phyloP scores from a whole-genome alignment of 2,888 invertebrate species.

The Teleogryllus oceanicus region DNA sequence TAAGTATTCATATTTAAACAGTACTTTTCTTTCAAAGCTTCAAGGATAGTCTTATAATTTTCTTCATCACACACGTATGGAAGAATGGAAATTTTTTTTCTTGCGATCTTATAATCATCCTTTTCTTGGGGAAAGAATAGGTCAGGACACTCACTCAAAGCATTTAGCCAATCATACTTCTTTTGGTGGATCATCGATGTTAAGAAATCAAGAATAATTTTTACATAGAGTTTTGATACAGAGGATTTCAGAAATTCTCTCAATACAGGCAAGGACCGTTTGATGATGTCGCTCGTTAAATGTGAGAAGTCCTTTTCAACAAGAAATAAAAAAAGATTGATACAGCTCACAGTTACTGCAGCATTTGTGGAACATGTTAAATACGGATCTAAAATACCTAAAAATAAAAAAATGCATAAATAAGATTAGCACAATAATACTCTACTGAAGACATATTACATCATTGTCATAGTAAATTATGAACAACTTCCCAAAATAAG shows the following conservation, averaged over 20 bases:
- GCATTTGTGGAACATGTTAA: conserved; percentile 34
- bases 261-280: conserved; percentile 31
- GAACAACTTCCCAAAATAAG: too few relatives aligned
- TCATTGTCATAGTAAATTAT: too few relatives aligned
- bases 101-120: background rate
- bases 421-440: too few relatives aligned
- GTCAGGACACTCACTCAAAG: conserved; percentile 25
- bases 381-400: conserved; percentile 36
- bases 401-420: conserved; percentile 18
- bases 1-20: conserved; percentile 21
- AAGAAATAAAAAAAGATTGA: conserved; percentile 35
- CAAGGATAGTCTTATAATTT: conserved; percentile 29
- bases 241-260: conserved; percentile 27
- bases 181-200: background rate
- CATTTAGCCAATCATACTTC: conserved; percentile 28
- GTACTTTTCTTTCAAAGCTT: conserved; percentile 25
- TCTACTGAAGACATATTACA: too few relatives aligned
- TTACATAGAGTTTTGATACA: conserved; percentile 43
- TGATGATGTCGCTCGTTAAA: conserved; percentile 34
- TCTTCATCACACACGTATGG: conserved; percentile 30
- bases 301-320: conserved; percentile 32
- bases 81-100: conserved; percentile 25
- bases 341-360: conserved; percentile 37
- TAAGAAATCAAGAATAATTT: conserved; percentile 33
- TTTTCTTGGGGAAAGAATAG: conserved; percentile 30